Evolutionary conservation across 2,113 vertebrate species (phyloP).

Genomic region (Stomatorhinus ivindoensis): DNA sequence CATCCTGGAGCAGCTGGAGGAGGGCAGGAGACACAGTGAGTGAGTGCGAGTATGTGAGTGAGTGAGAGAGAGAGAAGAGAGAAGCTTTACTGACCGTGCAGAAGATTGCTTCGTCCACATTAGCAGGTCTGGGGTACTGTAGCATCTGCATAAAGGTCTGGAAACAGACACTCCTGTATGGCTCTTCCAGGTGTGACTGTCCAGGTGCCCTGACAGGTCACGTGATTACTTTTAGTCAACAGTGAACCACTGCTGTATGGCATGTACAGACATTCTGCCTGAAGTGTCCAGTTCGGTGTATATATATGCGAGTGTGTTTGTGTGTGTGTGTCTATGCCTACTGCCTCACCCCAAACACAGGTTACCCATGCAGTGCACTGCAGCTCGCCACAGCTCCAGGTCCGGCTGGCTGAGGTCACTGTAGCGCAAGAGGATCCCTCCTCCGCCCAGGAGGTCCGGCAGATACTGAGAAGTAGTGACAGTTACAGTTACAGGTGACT

Average conservation of each 20-base stretch:
- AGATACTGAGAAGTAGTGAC: slow-evolving; percentile 59
- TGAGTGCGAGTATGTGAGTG: not conserved
- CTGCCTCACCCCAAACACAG: slow-evolving; percentile 76
- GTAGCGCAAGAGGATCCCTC: slow-evolving; percentile 68
- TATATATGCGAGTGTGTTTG: not conserved
- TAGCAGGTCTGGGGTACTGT: slow-evolving; percentile 64
- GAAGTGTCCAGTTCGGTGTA: not conserved
- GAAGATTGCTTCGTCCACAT: slow-evolving; percentile 77
- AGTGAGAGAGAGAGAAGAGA: not conserved
- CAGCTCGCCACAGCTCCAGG: slow-evolving; percentile 68
- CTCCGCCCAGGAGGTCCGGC: slow-evolving; percentile 65
- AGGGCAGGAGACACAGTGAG: not conserved
- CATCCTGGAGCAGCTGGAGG: slow-evolving; percentile 76
- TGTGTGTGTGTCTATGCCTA: not conserved
- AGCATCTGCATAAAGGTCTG: slow-evolving; percentile 73
- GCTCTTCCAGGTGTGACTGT: slow-evolving; percentile 77
- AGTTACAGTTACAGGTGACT: not conserved
- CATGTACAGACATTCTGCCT: not conserved
- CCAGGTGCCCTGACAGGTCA: slow-evolving; percentile 68
- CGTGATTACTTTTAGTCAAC: not conserved
- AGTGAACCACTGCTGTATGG: not conserved
- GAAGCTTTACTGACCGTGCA: slow-evolving; percentile 67
- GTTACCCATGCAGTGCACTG: slow-evolving; percentile 82
- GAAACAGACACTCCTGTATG: slow-evolving; percentile 75
- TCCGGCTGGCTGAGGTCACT: slow-evolving; percentile 65